These are phyloP conservation scores for Leptinotarsa peninsularis DNA, from an alignment of 2,888 invertebrate genomes.

Conservation along the genomic window DNA sequence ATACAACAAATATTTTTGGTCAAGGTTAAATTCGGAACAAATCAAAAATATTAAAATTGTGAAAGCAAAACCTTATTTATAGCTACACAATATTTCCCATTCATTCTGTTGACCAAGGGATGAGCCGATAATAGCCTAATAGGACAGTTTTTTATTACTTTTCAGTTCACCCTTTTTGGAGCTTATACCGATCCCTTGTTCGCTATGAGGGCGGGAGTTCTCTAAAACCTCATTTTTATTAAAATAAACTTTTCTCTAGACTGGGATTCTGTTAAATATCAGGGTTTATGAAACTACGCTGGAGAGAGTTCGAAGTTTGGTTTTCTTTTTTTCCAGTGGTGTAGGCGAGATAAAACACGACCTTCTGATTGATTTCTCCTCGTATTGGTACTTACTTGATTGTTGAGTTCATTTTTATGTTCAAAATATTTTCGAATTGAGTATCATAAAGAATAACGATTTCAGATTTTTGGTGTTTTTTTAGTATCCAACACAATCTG, in stretches of 20 bases:
- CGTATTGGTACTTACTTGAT: too few relatives aligned
- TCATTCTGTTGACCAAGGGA: conserved; percentile 1
- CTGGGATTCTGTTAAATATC: conserved; percentile 12
- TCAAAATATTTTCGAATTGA: too few relatives aligned
- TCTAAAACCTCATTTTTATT: conserved; percentile 15
- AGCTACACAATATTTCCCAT: not conserved
- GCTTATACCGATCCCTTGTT: conserved; percentile 17
- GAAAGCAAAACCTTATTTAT: too few relatives aligned
- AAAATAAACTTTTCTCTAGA: conserved; percentile 17
- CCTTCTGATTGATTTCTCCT: too few relatives aligned
- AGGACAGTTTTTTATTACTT: conserved; percentile 16
- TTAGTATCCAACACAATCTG: too few relatives aligned
- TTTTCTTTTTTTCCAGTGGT: not conserved
- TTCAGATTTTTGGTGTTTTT: too few relatives aligned
- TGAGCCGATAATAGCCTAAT: not conserved
- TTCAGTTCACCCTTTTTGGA: conserved; percentile 18
- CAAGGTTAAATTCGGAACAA: too few relatives aligned
- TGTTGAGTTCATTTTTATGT: too few relatives aligned
- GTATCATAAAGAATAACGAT: too few relatives aligned
- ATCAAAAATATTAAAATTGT: too few relatives aligned
- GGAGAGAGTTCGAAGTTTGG: conserved; percentile 1
- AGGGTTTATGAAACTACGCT: conserved; percentile 20
- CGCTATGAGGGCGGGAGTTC: not conserved
- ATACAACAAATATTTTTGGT: too few relatives aligned
- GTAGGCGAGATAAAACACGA: not conserved